These are phyloP conservation scores for Pentalonia nigronervosa DNA, from an alignment of 1,140 invertebrate species.

Conservation along the genomic window DNA sequence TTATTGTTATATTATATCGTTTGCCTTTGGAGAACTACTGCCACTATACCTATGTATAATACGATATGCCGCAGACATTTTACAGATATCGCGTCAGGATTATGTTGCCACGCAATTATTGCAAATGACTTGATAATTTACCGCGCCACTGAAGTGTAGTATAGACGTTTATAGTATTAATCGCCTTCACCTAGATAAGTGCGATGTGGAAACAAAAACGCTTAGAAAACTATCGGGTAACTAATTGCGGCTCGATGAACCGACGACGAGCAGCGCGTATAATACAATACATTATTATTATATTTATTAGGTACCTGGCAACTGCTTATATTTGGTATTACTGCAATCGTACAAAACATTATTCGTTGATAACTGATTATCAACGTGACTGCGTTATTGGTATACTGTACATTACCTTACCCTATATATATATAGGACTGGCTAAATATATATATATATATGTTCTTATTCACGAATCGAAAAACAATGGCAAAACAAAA, in stretches of 20 bases:
- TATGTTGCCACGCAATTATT: conserved; percentile 20
- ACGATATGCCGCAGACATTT: background rate
- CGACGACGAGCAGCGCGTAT: background rate
- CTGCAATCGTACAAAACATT: background rate
- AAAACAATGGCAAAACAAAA: background rate
- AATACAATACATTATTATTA: background rate
- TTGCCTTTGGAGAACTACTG: background rate
- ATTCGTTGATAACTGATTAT: background rate
- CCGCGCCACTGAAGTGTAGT: conserved; percentile 16
- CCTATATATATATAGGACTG: too few relatives aligned
- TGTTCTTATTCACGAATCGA: background rate
- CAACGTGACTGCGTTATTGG: background rate
- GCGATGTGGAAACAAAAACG: conserved; percentile 16
- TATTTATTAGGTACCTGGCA: background rate
- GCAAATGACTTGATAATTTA: conserved; percentile 43
- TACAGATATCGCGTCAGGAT: background rate
- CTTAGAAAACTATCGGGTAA: conserved; percentile 12
- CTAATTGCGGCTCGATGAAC: conserved; percentile 24
- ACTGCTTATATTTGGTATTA: background rate
- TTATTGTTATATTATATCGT: too few relatives aligned
- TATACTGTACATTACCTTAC: background rate
- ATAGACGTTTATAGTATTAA: background rate
- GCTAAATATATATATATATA: background rate
- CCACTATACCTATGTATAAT: too few relatives aligned
- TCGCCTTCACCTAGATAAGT: conserved; percentile 53